phyloP scores from a whole-genome alignment of 2,113 vertebrate species.

The Ictalurus punctatus region DNA sequence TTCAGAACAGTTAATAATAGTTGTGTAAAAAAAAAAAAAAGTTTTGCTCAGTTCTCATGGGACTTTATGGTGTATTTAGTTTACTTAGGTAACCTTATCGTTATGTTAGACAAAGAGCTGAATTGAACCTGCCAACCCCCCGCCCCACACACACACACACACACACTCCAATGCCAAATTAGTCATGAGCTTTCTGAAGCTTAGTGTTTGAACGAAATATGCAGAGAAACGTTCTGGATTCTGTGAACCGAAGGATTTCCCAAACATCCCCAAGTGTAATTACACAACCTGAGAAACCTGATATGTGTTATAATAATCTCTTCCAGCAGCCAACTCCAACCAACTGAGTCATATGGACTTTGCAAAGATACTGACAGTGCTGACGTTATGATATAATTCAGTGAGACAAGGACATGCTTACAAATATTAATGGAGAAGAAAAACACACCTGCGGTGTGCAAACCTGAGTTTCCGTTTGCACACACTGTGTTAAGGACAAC shows the following conservation, averaged over 20 bases:
- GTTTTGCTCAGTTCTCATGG: no score
- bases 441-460: neutral
- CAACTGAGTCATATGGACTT: neutral
- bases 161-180: neutral
- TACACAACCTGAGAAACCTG: neutral
- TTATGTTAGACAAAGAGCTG: neutral
- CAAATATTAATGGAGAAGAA: no score
- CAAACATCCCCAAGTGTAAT: neutral
- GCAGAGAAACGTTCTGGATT: neutral
- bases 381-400: neutral
- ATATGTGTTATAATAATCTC: neutral
- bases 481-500: neutral
- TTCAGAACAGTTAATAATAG: neutral
- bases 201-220: conserved; percentile 15
- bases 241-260: conserved; percentile 19
- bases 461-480: neutral
- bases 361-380: neutral
- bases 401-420: neutral
- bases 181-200: neutral
- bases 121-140: neutral
- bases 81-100: neutral
- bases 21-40: no score
- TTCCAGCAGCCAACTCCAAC: neutral
- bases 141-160: neutral
- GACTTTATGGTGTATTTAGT: neutral